Percentiles rank a stretch among this genome's conserved stretches.
Conservation (phyloP, 2,113 vertebrate genomes). For the Sardina pilchardus region DNA sequence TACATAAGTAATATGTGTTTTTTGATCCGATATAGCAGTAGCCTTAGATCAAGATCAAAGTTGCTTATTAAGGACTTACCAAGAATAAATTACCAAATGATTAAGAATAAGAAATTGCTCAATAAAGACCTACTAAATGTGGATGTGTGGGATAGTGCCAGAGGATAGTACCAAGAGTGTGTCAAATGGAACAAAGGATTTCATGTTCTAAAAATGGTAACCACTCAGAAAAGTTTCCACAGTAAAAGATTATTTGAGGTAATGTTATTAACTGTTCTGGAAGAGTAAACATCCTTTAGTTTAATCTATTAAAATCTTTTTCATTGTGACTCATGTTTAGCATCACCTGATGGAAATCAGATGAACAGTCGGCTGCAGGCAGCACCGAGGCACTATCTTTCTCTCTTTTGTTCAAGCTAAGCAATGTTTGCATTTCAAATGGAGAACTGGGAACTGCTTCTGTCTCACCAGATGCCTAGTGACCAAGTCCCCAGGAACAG, state of each 20-base stretch:
- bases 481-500: not conserved
- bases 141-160: not conserved
- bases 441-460: not conserved
- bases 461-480: not conserved
- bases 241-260: not conserved
- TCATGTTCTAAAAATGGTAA: not conserved
- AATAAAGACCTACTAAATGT: no score
- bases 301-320: not conserved
- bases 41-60: no score
- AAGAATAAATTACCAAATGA: no score
- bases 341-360: not conserved
- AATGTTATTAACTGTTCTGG: not conserved
- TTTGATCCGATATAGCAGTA: no score
- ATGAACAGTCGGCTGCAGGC: not conserved
- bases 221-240: not conserved
- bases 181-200: not conserved
- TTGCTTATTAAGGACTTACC: no score
- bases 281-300: not conserved
- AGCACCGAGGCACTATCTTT: not conserved
- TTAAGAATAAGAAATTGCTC: no score
- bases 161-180: not conserved
- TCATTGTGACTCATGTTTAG: not conserved
- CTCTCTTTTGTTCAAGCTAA: not conserved
- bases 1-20: no score
- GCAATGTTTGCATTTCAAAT: not conserved